Conservation (phyloP, 1,140 invertebrate genomes). For the Drosophila albomicans region DNA sequence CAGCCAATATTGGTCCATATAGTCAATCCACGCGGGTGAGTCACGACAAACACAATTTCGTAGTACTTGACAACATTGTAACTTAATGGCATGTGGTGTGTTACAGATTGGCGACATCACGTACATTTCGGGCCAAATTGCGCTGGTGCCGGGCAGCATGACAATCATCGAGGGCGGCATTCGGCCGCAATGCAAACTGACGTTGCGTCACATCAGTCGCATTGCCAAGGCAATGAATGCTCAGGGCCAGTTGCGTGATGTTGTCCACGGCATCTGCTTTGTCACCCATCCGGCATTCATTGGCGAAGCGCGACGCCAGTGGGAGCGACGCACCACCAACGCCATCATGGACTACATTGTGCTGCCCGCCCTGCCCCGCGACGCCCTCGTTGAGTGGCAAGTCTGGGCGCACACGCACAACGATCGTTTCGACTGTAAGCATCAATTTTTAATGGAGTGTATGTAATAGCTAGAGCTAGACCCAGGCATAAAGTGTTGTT, state of each 20-base stretch:
- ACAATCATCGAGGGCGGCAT: slow-evolving; percentile 89
- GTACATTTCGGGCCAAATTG: slow-evolving; percentile 96
- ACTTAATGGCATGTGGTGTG: too few relatives aligned
- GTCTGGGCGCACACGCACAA: slow-evolving; percentile 95
- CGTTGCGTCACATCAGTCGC: slow-evolving; percentile 92
- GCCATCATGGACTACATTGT: slow-evolving; percentile 95
- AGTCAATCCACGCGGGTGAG: slow-evolving; percentile 93
- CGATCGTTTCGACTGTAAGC: slow-evolving; percentile 93
- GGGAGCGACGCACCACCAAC: slow-evolving; percentile 94
- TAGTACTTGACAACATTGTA: too few relatives aligned
- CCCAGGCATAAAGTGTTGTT: too few relatives aligned
- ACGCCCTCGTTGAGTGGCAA: slow-evolving; percentile 96
- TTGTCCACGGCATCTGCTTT: slow-evolving; percentile 94
- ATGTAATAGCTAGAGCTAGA: neutral
- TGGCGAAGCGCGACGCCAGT: slow-evolving; percentile 90
- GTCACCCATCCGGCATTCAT: slow-evolving; percentile 90
- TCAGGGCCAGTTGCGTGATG: slow-evolving; percentile 90
- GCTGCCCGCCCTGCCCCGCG: slow-evolving; percentile 91
- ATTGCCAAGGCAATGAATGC: slow-evolving; percentile 92
- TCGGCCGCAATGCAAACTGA: slow-evolving; percentile 91
- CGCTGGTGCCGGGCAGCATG: slow-evolving; percentile 94
- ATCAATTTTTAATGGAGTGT: neutral
- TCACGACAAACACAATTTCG: neutral
- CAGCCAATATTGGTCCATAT: slow-evolving; percentile 97
- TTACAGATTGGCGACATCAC: slow-evolving; percentile 90